Base-by-base conservation (phyloP, 2,888 invertebrate genomes). In the Argyresthia albistria region DNA sequence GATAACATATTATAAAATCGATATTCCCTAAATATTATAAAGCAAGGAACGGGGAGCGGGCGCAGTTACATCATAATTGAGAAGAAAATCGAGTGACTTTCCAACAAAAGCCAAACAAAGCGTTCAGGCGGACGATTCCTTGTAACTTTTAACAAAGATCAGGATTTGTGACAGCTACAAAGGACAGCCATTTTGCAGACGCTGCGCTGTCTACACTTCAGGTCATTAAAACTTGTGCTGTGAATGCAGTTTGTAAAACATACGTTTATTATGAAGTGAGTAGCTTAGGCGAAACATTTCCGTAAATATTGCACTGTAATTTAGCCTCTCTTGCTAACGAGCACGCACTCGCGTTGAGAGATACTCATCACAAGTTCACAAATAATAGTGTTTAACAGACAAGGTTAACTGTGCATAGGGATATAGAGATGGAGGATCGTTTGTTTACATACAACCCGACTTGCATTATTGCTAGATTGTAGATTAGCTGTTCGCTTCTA, bases 281-380 rank as follows among this genome's bases (percentile, higher is more conserved):
- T 73, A 37, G 15, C 36, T 48, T 14, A 37, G 37, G 37, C 1
- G 35, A 43, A 50, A 50, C 25, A 43, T 25, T 25, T 25, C 8
- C 11, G 8, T 16, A 16, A 50, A 50, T 25, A 43, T 65, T 69
- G 70, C 63, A 69, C 67, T 66, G 72, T 79, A 79, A 81, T 76
- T 80, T 78, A 68, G 73, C 69, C 77, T 77, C 78, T 78, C 72
- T 64, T 69, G 66, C 78, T 82, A 83, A 83, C 80, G 80, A 84
- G 82, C 80, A 68, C 66, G 63, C 74, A 76, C 82, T 80, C 72
- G 64, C 73, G 64, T 68, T 69, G 69, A 61, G 60, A 70, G 74
- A 67, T 69, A 63, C 66, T 25, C 25, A 25, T 25, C 25, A 25
- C 25, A 25, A 25, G 2, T 64, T 46, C 25, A 46, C 69, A 66